Evolutionary conservation across 2,888 invertebrate species (phyloP), one percentile per base, ranked within the genome.

Genomic region (Crioceris asparagi): DNA sequence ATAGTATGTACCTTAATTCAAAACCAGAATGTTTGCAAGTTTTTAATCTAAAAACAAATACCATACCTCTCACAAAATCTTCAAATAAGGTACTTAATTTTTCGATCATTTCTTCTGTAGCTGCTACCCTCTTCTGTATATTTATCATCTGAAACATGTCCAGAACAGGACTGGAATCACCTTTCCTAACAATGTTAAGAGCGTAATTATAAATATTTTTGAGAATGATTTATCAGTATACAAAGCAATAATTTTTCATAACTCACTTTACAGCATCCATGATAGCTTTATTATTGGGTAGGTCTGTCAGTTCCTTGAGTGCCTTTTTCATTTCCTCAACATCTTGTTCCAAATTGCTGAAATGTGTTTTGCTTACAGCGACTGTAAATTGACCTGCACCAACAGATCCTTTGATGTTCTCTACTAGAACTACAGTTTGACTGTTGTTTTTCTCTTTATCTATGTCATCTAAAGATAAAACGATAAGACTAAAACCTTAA

Each of bases 111-210:
- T 65, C 60, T 52, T 81, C 80, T 4, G 70, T 68, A 0, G 75
- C 77, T 31, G 79, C 78, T 40, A 80, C 56, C 21, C 80, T 67
- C 44, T 79, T 77, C 1, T 71, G 69, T 1, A 79, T 65, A 45
- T 72, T 75, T 37, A 79, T 59, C 12, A 72, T 68, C 43, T 75
- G 75, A 71, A 77, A 78, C 71, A 79, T 73, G 39, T 79, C 78
- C 10, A 71, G 65, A 1, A 75, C 44, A 6, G 52, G 52, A 2
- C 48, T 43, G 5, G 33, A 38, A 8, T 40, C 33, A 1, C 31
- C n/a, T 10, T 18, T 17, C n/a, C 34, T 33, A n/a, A n/a, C n/a
- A n/a, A n/a, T n/a, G n/a, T n/a, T n/a, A n/a, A n/a, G n/a, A n/a
- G n/a, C n/a, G n/a, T n/a, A n/a, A n/a, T n/a, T n/a, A n/a, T n/a